Evolutionary conservation across 2,113 vertebrate genomes (phyloP), one percentile per base, ranked within the genome.

Genomic region (Neotragus pygmaeus): DNA sequence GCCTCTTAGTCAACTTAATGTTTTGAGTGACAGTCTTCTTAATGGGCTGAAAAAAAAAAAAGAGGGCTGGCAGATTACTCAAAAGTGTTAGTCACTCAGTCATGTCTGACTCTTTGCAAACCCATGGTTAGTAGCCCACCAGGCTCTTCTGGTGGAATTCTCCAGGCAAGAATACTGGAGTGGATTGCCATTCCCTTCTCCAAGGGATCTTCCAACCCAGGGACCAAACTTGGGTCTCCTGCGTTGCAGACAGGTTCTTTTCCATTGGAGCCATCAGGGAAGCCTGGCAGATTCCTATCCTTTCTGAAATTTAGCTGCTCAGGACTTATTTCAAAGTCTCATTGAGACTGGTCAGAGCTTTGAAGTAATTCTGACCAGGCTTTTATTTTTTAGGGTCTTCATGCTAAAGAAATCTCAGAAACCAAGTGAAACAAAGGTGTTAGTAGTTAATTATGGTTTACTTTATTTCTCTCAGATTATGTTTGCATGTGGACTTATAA

Each of bases 401-500:
- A 70, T 94, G 43, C 23, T 94, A 94, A 91, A 51, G 17, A 94
- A 88, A 58, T 51, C 45, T 64, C 62, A 62, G 53, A 88, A 91
- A 57, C 7, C 39, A 84, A 60, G 53, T 2, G 91, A 88, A 90
- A 70, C 49, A n/a, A 83, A 36, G 14, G 23, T 58, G 14, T 91
- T 84, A 78, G 84, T 96, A 92, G 88, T 88, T 95, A 91, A 95
- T 91, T 91, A 27, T 28, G 39, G 43, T 88, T 91, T 88, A 64
- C 39, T 77, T 88, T 91, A 17, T 88, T 88, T 81, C 25, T 7
- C 25, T 49, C 45, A 58, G 53, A 82, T 93, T 60, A 86, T 16
- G 57, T 93, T 94, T 91, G 49, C 49, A 78, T 60, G 33, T 91
- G 75, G 43, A 78, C 13, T 25, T 78, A 66, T 49, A 66, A 5